Evolutionary conservation across 2,888 invertebrate genomes (phyloP), one percentile per base, ranked within the genome.

Genomic region (Hyppa rectilinea): DNA sequence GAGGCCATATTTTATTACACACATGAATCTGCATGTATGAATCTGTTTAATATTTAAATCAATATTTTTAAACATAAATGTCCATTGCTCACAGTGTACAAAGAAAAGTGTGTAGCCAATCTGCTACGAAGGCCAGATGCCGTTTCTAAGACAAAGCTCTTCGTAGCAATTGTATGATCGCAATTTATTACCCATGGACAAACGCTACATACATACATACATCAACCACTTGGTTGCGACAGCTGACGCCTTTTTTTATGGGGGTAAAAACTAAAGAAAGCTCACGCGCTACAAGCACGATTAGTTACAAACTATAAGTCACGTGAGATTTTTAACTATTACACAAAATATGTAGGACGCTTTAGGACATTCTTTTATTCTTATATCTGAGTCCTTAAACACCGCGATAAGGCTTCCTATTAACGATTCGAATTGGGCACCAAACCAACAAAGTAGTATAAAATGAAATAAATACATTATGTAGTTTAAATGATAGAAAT

Each of bases 401-500:
- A 14, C 23, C 36, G 17, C 36, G 38, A 40, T 47, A 70, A 40
- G 26, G 56, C 26, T 56, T 47, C 31, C 71, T 58, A 29, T 12
- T 6, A 58, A 38, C n/a, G n/a, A 71, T 26, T n/a, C 20, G 4
- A 26, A 49, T 23, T 14, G 1, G 5, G 12, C 36, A 23, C 6
- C 17, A 38, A 26, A 29, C 26, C 49, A 38, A 7, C 12, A 31
- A 34, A 20, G 40, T 29, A 14, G 9, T 47, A 34, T 23, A 47
- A 55, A 47, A 53, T 53, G 20, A 17, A 63, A 40, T 62, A 38
- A 17, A 38, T 52, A 2, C 26, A 23, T n/a, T n/a, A 20, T 23
- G 31, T 43, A 29, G 47, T 49, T 43, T 36, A 50, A 55, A 63
- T 64, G 12, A 56, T 20, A 49, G 34, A 55, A 34, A 65, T 38